Conservation (phyloP, 2,113 vertebrate species). For the Peromyscus polionotus region DNA sequence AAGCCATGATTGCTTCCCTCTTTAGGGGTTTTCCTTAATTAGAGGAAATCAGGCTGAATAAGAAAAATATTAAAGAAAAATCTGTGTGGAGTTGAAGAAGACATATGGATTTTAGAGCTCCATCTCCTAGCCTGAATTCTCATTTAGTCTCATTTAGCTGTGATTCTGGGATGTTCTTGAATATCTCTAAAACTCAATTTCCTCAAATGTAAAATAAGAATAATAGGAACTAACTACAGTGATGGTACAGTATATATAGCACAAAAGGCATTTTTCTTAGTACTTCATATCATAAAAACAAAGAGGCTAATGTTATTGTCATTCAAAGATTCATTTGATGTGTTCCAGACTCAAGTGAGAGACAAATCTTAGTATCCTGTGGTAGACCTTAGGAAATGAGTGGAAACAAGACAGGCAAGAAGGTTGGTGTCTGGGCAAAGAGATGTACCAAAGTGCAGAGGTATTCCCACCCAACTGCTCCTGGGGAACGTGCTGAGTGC, state of each 20-base stretch:
- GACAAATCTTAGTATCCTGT: background rate
- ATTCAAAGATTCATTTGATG: background rate
- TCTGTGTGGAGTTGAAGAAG: background rate
- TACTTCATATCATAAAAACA: background rate
- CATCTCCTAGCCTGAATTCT: background rate
- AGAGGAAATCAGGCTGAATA: background rate
- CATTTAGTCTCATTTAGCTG: background rate
- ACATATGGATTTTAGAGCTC: background rate
- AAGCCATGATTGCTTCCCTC: background rate
- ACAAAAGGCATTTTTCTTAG: background rate
- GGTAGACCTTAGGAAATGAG: background rate
- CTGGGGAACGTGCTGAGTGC: background rate
- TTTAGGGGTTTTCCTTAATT: background rate
- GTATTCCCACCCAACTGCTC: background rate
- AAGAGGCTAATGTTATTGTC: background rate
- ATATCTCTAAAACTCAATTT: background rate
- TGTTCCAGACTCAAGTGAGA: background rate
- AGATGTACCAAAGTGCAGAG: background rate
- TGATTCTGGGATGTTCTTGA: slow-evolving; percentile 15
- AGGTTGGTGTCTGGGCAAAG: background rate
- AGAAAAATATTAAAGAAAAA: background rate
- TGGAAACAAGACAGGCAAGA: background rate
- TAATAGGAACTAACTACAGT: background rate
- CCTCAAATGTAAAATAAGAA: background rate
- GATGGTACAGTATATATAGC: background rate